Conservation (phyloP, 1,140 invertebrate genomes). For the Rhagoletis zephyria region DNA sequence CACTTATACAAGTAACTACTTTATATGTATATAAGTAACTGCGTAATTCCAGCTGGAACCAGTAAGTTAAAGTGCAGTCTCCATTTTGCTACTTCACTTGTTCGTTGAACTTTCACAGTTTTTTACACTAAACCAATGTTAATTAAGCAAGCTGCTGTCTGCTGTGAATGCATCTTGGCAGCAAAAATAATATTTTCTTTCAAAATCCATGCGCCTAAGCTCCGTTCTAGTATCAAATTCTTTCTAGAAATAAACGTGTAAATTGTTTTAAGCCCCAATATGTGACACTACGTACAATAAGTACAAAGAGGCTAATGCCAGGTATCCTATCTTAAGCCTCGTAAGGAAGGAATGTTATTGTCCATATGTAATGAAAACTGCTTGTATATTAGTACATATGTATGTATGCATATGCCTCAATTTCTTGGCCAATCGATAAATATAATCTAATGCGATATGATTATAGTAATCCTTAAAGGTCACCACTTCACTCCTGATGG, state of each 20-base stretch:
- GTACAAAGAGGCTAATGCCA: background rate
- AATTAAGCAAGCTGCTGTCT: background rate
- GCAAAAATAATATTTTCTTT: background rate
- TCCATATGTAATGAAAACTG: background rate
- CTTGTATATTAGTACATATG: background rate
- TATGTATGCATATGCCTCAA: background rate
- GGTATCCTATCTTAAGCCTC: background rate
- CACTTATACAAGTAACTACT: background rate
- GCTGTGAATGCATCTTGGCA: background rate
- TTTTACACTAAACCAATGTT: conserved; percentile 1
- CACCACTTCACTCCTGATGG: background rate
- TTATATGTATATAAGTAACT: background rate
- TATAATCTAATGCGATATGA: conserved; percentile 53
- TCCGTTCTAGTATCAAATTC: background rate
- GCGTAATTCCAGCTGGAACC: conserved; percentile 33
- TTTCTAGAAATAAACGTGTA: background rate
- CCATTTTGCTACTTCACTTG: background rate
- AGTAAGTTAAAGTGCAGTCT: conserved; percentile 24
- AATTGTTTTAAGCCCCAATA: background rate
- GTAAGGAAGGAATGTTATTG: background rate
- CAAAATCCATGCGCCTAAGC: background rate
- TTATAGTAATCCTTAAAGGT: conserved; percentile 52
- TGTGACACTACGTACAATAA: background rate
- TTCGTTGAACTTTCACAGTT: background rate
- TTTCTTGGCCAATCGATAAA: conserved; percentile 46